Conservation (phyloP, 2,113 vertebrate genomes). For the Megaptera novaeangliae region DNA sequence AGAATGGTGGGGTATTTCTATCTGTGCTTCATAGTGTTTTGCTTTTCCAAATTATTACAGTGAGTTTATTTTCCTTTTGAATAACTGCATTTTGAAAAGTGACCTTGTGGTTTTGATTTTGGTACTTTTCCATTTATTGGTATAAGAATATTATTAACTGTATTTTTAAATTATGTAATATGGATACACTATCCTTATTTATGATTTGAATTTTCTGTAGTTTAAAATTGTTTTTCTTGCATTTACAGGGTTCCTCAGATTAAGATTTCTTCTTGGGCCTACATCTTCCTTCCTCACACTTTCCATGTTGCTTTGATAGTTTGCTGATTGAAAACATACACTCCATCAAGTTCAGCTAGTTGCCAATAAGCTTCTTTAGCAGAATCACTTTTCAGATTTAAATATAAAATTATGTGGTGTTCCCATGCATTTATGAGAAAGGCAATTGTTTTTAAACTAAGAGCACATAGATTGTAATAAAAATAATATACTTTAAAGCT, state of each 20-base stretch:
- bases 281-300: neutral
- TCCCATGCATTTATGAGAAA: neutral
- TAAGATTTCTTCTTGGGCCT: neutral
- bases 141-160: neutral
- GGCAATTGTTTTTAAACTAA: conserved; percentile 16
- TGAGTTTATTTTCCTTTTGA: neutral
- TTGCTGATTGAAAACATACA: neutral
- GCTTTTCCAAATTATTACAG: neutral
- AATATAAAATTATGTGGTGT: neutral
- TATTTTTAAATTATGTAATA: neutral
- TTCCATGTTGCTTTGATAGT: neutral
- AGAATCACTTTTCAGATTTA: conserved; percentile 9
- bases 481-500: neutral
- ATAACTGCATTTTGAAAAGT: neutral
- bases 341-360: neutral
- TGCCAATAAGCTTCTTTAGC: neutral
- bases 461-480: neutral
- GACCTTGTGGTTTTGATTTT: neutral
- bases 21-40: neutral
- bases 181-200: neutral
- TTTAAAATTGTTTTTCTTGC: neutral
- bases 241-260: neutral
- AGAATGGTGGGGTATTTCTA: neutral
- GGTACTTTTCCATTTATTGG: neutral
- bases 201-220: neutral